These are phyloP conservation scores for Apis cerana DNA, from an alignment of 1,140 invertebrate species.

Conservation along the genomic window DNA sequence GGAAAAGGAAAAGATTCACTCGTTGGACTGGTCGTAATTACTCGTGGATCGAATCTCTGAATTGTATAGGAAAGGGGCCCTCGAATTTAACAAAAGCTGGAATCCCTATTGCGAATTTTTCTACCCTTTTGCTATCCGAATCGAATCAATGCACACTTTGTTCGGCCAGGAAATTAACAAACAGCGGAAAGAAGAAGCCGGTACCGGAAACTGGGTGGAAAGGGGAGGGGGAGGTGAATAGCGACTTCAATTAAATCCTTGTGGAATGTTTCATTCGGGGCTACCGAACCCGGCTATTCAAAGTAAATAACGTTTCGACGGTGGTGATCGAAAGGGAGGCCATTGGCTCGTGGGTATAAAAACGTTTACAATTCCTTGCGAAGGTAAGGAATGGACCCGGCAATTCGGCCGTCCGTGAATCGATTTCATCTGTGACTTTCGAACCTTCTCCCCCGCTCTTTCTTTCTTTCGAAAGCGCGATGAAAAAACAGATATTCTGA, in stretches of 20 bases:
- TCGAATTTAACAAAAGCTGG: neutral
- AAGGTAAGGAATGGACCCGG: neutral
- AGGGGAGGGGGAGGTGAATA: neutral
- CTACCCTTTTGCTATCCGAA: neutral
- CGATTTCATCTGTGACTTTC: neutral
- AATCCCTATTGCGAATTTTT: neutral
- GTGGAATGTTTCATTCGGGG: slow-evolving; percentile 29
- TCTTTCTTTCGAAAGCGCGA: neutral
- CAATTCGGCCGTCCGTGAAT: neutral
- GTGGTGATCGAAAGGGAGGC: neutral
- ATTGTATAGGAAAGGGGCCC: no score
- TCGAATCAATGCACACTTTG: neutral
- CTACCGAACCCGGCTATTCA: neutral
- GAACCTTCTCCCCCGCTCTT: neutral
- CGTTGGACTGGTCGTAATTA: no score
- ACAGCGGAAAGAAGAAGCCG: neutral
- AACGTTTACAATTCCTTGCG: slow-evolving; percentile 17
- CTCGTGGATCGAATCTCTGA: no score
- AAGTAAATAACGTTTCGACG: slow-evolving; percentile 20
- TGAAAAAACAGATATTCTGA: no score
- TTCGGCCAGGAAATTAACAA: neutral
- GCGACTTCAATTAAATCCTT: slow-evolving; percentile 36
- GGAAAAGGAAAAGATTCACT: neutral
- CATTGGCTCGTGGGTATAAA: slow-evolving; percentile 3
- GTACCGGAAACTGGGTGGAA: no score